Conservation (phyloP, 2,797 vertebrate species). For the Anomalospiza imberbis region DNA sequence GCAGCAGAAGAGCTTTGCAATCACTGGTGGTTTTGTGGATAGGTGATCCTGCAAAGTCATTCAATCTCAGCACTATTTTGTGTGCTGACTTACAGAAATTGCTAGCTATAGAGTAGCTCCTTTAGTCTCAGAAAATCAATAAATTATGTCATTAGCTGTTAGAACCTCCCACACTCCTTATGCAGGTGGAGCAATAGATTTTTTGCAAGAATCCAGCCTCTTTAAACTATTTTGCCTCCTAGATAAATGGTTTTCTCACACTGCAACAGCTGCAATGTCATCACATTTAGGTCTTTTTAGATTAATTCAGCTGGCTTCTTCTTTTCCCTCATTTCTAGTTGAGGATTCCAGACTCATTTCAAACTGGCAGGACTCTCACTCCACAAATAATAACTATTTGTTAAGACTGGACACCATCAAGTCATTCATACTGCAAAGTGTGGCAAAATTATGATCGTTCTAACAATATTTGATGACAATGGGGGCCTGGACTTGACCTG, state of each 20-base stretch:
- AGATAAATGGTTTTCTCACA: background rate
- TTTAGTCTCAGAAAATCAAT: constrained; percentile 22
- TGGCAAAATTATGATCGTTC: background rate
- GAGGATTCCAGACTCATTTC: background rate
- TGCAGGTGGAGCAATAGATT: background rate
- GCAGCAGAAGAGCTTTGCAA: background rate
- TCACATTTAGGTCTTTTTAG: background rate
- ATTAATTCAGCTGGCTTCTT: background rate
- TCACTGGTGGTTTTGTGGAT: background rate
- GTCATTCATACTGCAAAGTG: background rate
- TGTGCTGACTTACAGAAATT: constrained; percentile 24
- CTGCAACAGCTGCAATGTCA: background rate
- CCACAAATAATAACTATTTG: background rate
- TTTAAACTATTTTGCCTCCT: background rate
- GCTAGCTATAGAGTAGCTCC: background rate
- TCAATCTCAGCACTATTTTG: constrained; percentile 37
- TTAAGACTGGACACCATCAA: background rate
- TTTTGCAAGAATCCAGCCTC: background rate
- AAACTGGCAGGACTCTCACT: background rate
- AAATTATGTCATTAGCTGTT: background rate
- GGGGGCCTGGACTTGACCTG: background rate
- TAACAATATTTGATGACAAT: background rate
- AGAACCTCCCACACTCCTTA: background rate
- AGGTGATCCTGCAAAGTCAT: constrained; percentile 25
- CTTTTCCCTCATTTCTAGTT: background rate